Base-by-base conservation (phyloP, 2,113 vertebrate genomes). In the Amphilophus citrinellus region DNA sequence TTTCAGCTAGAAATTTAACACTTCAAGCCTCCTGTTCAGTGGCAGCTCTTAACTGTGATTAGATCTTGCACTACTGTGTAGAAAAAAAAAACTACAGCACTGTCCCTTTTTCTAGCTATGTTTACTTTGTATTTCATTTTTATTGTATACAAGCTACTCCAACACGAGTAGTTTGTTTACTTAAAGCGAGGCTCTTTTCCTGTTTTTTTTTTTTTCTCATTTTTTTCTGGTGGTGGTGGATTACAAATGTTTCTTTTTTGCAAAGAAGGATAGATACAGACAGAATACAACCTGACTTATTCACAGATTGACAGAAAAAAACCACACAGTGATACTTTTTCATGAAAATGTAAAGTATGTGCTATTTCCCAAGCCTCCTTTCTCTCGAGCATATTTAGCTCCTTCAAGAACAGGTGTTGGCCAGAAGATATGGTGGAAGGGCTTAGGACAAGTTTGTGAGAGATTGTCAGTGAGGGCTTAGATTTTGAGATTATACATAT, bases 401-500 rank as follows among this genome's bases (percentile, higher is more conserved):
- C 61, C 59, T 79, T 81, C 18, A 81, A 66, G 82, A 95, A 93
- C 90, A 93, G 91, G 91, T 92, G 90, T 87, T 80, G 66, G 83
- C 62, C 86, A 59, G 60, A 83, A 88, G 88, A 93, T 91, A 87
- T 11, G 62, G 39, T 35, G 2, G 53, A 84, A 2, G 82, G 82
- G 91, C 93, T 94, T 90, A 91, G 58, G 77, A 86, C 92, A 92
- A 85, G 30, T 94, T 93, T 87, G 79, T 66, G 65, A 85, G 76
- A 87, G 87, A 92, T 86, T 91, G 81, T 84, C 85, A 76, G 82
- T 15, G 32, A 84, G 57, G 82, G 78, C 80, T 84, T 84, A 90
- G 89, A 90, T 89, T 88, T 89, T 80, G 44, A 93, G 94, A 94
- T 95, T 92, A 94, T 24, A 87, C 76, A 90, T 85, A 91, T 84